Base-by-base conservation (phyloP, 2,797 vertebrate genomes). In the Gallirallus australis region DNA sequence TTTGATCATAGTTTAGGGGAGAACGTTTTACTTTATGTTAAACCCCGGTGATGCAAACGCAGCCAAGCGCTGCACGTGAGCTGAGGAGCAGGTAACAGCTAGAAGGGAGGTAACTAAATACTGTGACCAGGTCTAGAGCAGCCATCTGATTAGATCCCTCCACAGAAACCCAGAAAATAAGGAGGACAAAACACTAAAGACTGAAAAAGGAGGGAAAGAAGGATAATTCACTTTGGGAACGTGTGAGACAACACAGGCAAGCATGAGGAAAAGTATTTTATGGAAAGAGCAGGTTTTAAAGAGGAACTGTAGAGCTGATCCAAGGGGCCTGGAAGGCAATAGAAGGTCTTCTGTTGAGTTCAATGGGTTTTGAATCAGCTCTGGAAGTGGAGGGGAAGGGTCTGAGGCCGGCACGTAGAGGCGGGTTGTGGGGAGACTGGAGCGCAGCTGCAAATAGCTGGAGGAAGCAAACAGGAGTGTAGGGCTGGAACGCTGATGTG, bases 251-350 rank as follows among this genome's bases (percentile, higher is more conserved):
- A 88, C 56, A 85, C 53, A 84, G 21, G 47, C 50, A 4, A 86
- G 54, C 21, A 31, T 27, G 82, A 57, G 52, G 71, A 23, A 72
- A 76, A 72, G 33, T 47, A 90, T 50, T 91, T 90, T 84, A 27
- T 57, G 31, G 5, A 8, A 66, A 52, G 48, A 61, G 12, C 0
- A 60, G 42, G 39, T 37, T 92, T 72, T 48, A 31, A 79, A 40
- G 59, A 79, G 70, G 77, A 86, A 37, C 0, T 2, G 42, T 16
- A 76, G 81, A 42, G 73, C 15, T 8, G 76, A 23, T 88, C 80
- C 86, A 73, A 79, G 56, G 59, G 57, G 25, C 23, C 64, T 96
- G 91, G 89, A 85, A 97, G 70, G 89, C 52, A 83, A 89, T 7
- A 90, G 64, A 56, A 95, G 76, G 6, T 15, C 53, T 91, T 85